phyloP scores from a whole-genome alignment of 2,113 vertebrate species.

The Malurus cyaneus region DNA sequence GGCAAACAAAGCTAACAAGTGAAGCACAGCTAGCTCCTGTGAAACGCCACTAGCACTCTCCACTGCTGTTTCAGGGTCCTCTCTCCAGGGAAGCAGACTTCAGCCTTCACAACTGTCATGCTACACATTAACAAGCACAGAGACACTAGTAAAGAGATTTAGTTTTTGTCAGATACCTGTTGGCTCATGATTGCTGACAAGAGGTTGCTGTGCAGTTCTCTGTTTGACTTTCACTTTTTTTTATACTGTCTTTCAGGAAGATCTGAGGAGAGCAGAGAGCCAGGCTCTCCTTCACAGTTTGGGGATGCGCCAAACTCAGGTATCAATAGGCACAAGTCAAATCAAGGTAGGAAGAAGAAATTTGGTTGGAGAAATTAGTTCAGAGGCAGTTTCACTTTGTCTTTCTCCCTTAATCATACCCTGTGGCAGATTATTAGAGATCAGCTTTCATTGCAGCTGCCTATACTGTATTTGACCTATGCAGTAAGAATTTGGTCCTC shows the following conservation, averaged over 20 bases:
- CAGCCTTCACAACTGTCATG: neutral
- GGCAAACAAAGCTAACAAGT: neutral
- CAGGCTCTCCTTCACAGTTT: neutral
- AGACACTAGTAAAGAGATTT: neutral
- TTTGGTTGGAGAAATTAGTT: neutral
- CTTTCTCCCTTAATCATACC: neutral
- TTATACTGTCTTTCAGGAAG: neutral
- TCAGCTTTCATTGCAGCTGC: conserved; percentile 37
- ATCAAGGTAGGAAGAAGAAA: neutral
- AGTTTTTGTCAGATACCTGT: neutral
- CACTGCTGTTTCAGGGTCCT: neutral
- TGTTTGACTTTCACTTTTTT: neutral
- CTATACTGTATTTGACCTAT: neutral
- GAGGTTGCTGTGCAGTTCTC: neutral
- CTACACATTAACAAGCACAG: neutral
- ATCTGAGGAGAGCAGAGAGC: neutral
- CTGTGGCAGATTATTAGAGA: neutral
- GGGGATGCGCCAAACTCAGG: neutral
- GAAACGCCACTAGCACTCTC: neutral
- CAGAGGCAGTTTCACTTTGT: neutral
- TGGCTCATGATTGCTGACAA: neutral
- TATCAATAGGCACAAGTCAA: neutral
- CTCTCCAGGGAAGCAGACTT: neutral
- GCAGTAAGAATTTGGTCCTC: neutral
- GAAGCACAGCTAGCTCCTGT: neutral